Conservation (phyloP, 1,140 invertebrate genomes). For the Pomacea maculata region DNA sequence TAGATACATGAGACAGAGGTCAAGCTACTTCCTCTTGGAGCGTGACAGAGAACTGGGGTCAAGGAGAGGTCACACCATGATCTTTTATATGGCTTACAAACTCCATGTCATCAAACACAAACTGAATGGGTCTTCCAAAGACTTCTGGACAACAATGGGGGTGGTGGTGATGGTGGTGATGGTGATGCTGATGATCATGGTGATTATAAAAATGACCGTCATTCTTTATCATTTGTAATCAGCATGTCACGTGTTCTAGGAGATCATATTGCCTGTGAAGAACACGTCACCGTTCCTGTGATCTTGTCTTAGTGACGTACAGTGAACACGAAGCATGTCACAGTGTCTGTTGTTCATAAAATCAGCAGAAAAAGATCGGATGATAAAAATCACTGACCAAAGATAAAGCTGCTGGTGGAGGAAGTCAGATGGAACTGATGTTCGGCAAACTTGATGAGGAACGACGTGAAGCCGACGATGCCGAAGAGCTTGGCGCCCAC, state of each 20-base stretch:
- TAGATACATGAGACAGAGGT: too few species aligned
- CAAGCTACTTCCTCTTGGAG: too few species aligned
- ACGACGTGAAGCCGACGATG: not conserved
- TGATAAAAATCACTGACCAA: not conserved
- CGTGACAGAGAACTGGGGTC: too few species aligned
- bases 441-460: slow-evolving; percentile 1
- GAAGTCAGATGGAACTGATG: not conserved
- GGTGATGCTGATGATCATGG: too few species aligned
- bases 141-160: too few species aligned
- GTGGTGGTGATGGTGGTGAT: too few species aligned
- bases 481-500: not conserved
- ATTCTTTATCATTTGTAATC: not conserved
- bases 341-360: not conserved
- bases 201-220: not conserved
- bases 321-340: not conserved
- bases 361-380: not conserved
- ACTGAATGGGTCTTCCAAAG: too few species aligned
- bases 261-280: not conserved
- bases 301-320: not conserved
- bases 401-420: not conserved
- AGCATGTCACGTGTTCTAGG: not conserved
- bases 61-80: too few species aligned
- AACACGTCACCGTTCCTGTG: not conserved
- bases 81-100: too few species aligned
- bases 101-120: too few species aligned